These are phyloP conservation scores for Tetraodon nigroviridis DNA, from an alignment of 2,113 vertebrate genomes.

Conservation along the genomic window DNA sequence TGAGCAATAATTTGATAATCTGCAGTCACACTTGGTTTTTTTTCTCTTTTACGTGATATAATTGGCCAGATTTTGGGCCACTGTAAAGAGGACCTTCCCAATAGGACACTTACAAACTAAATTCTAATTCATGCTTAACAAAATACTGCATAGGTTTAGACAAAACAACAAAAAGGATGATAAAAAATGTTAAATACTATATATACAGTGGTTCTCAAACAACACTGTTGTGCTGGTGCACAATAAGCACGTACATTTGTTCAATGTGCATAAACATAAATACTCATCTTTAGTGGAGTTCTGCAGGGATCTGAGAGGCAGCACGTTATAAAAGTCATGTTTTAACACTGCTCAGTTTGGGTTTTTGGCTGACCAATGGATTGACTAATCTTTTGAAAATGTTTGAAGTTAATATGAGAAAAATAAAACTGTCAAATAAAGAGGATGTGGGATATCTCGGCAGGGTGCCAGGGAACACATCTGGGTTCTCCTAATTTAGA, in stretches of 20 bases:
- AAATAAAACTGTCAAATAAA: background rate
- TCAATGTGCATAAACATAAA: conserved; percentile 56
- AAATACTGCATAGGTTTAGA: conserved; percentile 55
- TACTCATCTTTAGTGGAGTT: conserved; percentile 25
- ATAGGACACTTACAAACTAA: conserved; percentile 19
- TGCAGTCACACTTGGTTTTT: background rate
- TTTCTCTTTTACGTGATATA: background rate
- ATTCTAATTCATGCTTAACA: conserved; percentile 34
- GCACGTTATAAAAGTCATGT: background rate
- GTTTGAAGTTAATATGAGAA: too few species aligned
- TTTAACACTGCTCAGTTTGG: conserved; percentile 1
- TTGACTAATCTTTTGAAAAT: too few species aligned
- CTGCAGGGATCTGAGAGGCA: conserved; percentile 14
- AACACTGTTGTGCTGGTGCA: conserved; percentile 37
- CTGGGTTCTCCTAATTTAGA: too few species aligned
- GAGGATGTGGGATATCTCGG: background rate
- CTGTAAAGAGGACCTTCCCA: conserved; percentile 36
- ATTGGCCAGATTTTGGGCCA: background rate
- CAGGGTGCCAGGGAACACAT: background rate
- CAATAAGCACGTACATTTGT: conserved; percentile 28
- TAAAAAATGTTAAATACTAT: conserved; percentile 44
- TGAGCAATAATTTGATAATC: too few species aligned
- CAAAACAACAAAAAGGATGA: conserved; percentile 1
- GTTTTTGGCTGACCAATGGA: background rate
- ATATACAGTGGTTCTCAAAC: conserved; percentile 50